phyloP scores from a whole-genome alignment of 1,140 invertebrate genomes.

The Leptinotarsa texana region DNA sequence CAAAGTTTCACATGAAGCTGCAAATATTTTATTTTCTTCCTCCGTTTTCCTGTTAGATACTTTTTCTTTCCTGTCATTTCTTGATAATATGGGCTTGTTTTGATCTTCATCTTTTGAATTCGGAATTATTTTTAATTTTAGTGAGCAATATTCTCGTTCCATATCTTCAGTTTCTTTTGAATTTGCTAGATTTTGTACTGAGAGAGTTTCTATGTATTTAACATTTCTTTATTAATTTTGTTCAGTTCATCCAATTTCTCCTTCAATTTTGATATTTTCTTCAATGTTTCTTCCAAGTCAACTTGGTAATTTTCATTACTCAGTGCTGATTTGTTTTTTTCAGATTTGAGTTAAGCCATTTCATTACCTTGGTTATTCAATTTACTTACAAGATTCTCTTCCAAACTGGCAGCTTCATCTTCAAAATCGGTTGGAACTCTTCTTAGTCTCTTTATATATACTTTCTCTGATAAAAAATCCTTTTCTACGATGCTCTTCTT shows the following conservation, averaged over 20 bases:
- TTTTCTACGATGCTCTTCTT: constrained; percentile 5
- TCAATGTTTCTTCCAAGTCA: no score
- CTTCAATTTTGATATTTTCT: no score
- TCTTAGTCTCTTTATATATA: neutral
- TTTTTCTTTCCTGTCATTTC: no score
- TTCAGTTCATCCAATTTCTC: no score
- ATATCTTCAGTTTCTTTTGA: neutral
- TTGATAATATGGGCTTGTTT: no score
- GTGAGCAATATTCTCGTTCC: neutral
- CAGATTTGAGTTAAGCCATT: no score
- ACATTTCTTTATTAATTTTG: neutral
- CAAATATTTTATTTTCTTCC: neutral
- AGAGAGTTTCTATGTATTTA: neutral
- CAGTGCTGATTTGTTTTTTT: no score
- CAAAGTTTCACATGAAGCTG: neutral
- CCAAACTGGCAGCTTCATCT: no score
- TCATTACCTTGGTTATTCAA: no score
- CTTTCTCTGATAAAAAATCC: constrained; percentile 9
- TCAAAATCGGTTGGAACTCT: no score
- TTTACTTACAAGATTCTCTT: no score
- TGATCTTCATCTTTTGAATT: neutral
- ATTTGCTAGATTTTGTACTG: neutral
- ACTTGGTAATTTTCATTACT: no score
- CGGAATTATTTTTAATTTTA: neutral
- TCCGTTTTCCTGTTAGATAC: neutral